Evolutionary conservation across 2,888 invertebrate genomes (phyloP), one percentile per base, ranked within the genome.

Genomic region (Campoplex capitator): DNA sequence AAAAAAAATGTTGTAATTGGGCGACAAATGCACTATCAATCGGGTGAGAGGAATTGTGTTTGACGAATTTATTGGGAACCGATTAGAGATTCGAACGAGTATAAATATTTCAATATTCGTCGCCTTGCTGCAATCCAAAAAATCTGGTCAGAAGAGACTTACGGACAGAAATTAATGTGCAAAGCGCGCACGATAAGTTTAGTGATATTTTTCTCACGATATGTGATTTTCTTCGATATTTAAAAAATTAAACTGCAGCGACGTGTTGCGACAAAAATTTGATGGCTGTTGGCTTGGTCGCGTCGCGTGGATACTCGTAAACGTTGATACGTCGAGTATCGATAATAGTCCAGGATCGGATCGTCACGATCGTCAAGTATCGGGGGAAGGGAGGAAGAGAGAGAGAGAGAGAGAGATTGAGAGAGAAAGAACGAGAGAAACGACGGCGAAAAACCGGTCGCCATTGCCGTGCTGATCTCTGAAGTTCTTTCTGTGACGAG

Each of bases 331-430:
- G 80, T 80, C 78, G 83, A 86, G 87, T 86, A 89, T 89, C 89
- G 87, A 88, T 89, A 89, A 89, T 87, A 88, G 89, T 89, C 85
- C 79, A 79, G 83, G 85, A 88, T 88, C 86, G 80, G 84, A 89
- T 87, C 89, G 88, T 89, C 87, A 89, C 85, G 88, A 87, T 85
- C 83, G 48, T 71, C 42, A 56, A 65, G 16, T 42, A 45, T 32
- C 32, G 28, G 62, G 35, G 65, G 51, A 51, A 48, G 51, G n/a
- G 65, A 51, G 56, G 28, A 58, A n/a, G 23, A 56, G 58, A 42
- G 54, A 0, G 38, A 38, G 38, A 6, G 38, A 38, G 0, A 6
- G 6, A 38, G 38, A 38, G 23, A 23, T 23, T 23, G 23, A 23
- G 38, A 38, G 38, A 38, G 4, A 6, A 38, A 68, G 62, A 62